These are phyloP conservation scores for Pipistrellus nathusii DNA, from an alignment of 2,797 vertebrate species.

Conservation along the genomic window DNA sequence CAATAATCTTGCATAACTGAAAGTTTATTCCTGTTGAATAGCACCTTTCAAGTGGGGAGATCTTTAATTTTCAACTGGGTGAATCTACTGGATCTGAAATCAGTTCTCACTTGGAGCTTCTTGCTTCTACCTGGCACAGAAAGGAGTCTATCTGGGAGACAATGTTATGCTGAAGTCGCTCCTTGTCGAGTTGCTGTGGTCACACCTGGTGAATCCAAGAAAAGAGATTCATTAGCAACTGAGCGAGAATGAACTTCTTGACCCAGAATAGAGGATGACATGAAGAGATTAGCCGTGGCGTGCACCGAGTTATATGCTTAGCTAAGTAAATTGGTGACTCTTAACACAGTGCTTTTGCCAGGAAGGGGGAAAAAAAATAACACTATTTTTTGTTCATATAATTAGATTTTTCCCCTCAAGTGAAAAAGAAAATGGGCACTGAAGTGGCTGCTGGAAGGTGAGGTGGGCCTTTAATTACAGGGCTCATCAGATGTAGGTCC, in stretches of 20 bases:
- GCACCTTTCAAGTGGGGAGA: neutral
- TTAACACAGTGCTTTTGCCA: conserved; percentile 66
- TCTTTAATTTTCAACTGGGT: neutral
- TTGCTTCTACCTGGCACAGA: neutral
- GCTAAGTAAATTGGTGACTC: conserved; percentile 73
- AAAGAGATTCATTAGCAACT: conserved; percentile 64
- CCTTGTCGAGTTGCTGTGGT: neutral
- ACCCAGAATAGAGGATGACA: conserved; percentile 46
- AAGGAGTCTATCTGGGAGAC: neutral
- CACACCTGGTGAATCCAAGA: conserved; percentile 23
- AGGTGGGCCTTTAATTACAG: conserved; percentile 65
- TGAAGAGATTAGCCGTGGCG: conserved; percentile 52
- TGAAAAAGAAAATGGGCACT: conserved; percentile 78
- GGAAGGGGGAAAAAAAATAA: conserved; percentile 46
- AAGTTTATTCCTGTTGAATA: neutral
- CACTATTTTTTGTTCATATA: conserved; percentile 69
- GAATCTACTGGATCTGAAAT: conserved; percentile 13
- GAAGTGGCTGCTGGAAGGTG: conserved; percentile 68
- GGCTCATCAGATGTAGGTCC: conserved; percentile 59
- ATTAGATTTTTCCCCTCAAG: conserved; percentile 76
- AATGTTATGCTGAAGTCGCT: conserved; percentile 13
- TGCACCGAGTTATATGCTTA: conserved; percentile 58
- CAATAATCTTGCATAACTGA: neutral
- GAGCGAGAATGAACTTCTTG: conserved; percentile 52
- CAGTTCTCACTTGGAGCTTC: neutral